Evolutionary conservation across 1,140 invertebrate genomes (phyloP), one percentile per base, ranked within the genome.

Genomic region (Conus betulinus): DNA sequence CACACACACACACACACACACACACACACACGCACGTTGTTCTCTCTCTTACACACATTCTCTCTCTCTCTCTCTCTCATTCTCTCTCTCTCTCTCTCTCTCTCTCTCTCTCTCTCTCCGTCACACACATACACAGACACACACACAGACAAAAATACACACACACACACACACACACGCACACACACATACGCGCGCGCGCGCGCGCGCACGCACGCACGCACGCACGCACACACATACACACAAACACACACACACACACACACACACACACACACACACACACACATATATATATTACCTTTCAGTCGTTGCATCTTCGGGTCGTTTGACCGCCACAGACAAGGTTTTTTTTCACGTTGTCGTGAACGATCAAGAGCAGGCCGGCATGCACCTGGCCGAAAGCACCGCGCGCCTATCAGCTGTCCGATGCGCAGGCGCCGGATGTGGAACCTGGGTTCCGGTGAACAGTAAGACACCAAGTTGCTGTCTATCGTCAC

Each of bases 381-480:
- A 71, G 83, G 3, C 87, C 93, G 52, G 89, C 90, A 55, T 91
- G 87, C 20, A 94, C 93, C 85, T 90, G 89, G 81, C 98, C 98
- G 96, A 99, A 99, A 95, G 99, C 98, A 0, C 98, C 98, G 20
- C 98, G 98, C 89, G n/a, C 98, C 98, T 53, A 99, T 95, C 95
- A 99, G 98, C 93, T 98, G 98, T 90, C 98, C 96, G 20, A 99
- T 95, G 95, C 98, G 97, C 88, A 99, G 95, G 93, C 98, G 98
- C 76, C 97, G 97, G 17, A 97, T 97, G 95, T 98, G 98, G 87
- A 99, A 98, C 96, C 98, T 98, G 98, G 97, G 98, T 76, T 76
- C 74, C 20, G 71, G n/a, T 23, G 83, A 17, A 25, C 57, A n/a
- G 51, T 84, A 71, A 11, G 85, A 52, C 63, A 87, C 53, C 39